Evolutionary conservation across 2,888 invertebrate genomes (phyloP), one percentile per base, ranked within the genome.

Genomic region (Pedicia rivosa): DNA sequence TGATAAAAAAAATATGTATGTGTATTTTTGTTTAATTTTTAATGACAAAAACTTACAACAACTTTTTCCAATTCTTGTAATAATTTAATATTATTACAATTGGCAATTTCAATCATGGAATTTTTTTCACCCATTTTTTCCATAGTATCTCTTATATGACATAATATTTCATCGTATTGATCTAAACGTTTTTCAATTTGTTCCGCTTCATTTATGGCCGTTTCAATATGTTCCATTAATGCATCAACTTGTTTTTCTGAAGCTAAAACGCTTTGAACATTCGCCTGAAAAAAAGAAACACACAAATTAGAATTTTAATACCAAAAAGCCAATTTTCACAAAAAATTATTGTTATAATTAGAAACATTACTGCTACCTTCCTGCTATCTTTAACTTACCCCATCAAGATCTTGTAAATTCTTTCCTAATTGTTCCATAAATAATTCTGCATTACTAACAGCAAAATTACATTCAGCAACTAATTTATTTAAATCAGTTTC

Each of bases 81-180:
- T 42, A 91, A 64, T 45, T 74, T 73, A 45, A 79, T 78, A 55
- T 87, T 88, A 60, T 87, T 92, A 49, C 69, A 73, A 60, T 86
- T 88, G 28, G 84, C 84, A 8, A 82, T 75, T 52, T 83, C 81
- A 48, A 88, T 83, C 55, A 83, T 71, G 8, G 78, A 74, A 63
- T 88, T 91, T 56, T 90, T 90, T 51, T 87, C 83, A 43, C 86
- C 87, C 66, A 91, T 88, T 51, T 84, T 78, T 49, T 86, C 83
- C 74, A 91, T 87, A 19, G 82, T 79, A 53, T 87, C 86, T 44
- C 83, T 71, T 3, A 88, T 84, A 57, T 81, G 82, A 51, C 84
- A 75, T 26, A 86, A 65, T 38, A 79, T 79, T 48, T 78, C 78
- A 54, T 90, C 87, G 53, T 88, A 88, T 12, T 68, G 67, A 51